Percentiles rank a stretch among this genome's conserved stretches.
Evolutionary conservation across 2,797 vertebrate species (phyloP).

Genomic region (Peromyscus melanophrys): DNA sequence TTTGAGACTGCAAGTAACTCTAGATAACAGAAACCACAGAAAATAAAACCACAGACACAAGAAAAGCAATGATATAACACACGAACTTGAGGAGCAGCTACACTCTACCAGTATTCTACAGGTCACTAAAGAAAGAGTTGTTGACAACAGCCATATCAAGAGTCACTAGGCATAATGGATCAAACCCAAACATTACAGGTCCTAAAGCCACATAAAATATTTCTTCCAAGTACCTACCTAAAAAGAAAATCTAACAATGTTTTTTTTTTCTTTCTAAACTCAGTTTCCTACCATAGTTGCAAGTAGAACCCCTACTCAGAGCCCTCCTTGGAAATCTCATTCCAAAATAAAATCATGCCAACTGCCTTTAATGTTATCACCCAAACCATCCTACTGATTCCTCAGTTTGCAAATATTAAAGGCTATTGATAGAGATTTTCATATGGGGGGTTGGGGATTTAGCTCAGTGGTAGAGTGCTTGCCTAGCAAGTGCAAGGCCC

Average conservation of each 20-base stretch:
- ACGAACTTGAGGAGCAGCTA: background rate
- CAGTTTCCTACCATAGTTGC: constrained; percentile 21
- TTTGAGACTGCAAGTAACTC: background rate
- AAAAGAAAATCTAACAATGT: constrained; percentile 66
- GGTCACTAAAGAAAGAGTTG: constrained; percentile 37
- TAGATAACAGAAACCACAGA: background rate
- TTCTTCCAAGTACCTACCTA: constrained; percentile 31
- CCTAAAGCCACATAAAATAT: constrained; percentile 54
- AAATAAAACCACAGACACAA: constrained; percentile 14
- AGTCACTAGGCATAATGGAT: constrained; percentile 23
- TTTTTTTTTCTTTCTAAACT: constrained; percentile 65
- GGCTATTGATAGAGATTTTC: constrained; percentile 23
- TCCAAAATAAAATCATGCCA: constrained; percentile 59
- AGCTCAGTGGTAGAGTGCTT: no score
- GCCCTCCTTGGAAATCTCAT: constrained; percentile 41
- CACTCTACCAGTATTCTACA: constrained; percentile 2
- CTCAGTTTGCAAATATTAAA: constrained; percentile 52
- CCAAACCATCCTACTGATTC: background rate
- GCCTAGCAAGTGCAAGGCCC: no score
- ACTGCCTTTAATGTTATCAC: background rate
- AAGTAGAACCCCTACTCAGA: constrained; percentile 16
- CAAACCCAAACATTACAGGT: constrained; percentile 15
- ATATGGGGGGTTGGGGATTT: no score
- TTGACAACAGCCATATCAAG: background rate
- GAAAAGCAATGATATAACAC: constrained; percentile 5